These are phyloP conservation scores for Dufourea novaeangliae DNA, from an alignment of 1,140 invertebrate species.

Conservation along the genomic window DNA sequence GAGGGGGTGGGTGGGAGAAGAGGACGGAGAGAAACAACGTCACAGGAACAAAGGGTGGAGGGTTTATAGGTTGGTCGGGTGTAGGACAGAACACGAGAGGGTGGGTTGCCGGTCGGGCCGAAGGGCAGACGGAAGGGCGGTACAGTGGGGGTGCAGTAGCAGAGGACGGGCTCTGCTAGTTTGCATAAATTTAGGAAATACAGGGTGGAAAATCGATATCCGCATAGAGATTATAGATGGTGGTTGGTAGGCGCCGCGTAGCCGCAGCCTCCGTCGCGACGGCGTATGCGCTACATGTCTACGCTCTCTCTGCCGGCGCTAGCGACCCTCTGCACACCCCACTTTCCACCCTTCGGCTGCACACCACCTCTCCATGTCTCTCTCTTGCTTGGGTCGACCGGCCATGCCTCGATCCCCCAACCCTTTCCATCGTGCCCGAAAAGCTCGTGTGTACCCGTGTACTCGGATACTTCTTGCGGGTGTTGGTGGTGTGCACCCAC, in stretches of 20 bases:
- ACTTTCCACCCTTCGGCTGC: slow-evolving; percentile 9
- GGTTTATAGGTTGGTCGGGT: slow-evolving; percentile 25
- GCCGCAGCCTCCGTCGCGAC: slow-evolving; percentile 82
- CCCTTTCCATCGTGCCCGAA: slow-evolving; percentile 44
- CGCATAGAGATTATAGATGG: slow-evolving; percentile 83
- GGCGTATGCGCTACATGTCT: slow-evolving; percentile 79
- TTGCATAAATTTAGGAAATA: slow-evolving; percentile 83
- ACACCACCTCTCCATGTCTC: slow-evolving; percentile 8
- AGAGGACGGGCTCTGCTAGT: slow-evolving; percentile 71
- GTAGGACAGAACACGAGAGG: slow-evolving; percentile 25
- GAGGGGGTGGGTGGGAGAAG: slow-evolving; percentile 4
- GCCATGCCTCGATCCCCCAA: slow-evolving; percentile 25
- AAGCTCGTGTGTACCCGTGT: slow-evolving; percentile 54
- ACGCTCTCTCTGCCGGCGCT: slow-evolving; percentile 63
- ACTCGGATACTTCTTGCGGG: slow-evolving; percentile 57
- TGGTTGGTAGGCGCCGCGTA: slow-evolving; percentile 82
- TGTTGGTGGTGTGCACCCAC: slow-evolving; percentile 48
- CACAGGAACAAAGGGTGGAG: slow-evolving; percentile 29
- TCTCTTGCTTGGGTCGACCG: slow-evolving; percentile 14
- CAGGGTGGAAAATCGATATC: slow-evolving; percentile 82
- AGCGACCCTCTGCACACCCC: slow-evolving; percentile 29
- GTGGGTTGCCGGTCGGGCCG: slow-evolving; percentile 17
- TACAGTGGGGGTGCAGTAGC: not conserved
- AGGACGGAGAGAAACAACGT: slow-evolving; percentile 25
- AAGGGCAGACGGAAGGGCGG: slow-evolving; percentile 31